A percentile compares a stretch with the other conserved stretches of the same genome.
These are phyloP conservation scores for Nephrotoma flavescens DNA, from an alignment of 2,888 invertebrate genomes.

Conservation along the genomic window DNA sequence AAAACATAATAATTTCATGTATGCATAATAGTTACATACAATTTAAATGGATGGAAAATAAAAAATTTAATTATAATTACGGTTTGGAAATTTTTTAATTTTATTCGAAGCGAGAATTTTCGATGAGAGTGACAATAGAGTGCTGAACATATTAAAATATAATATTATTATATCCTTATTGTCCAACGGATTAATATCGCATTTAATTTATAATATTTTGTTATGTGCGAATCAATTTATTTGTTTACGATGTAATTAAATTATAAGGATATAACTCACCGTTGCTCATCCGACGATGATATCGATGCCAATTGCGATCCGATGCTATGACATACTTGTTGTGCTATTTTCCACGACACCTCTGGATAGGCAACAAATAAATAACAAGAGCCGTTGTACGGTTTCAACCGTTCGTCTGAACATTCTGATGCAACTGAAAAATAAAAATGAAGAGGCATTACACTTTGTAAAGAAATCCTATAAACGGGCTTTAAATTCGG, in stretches of 20 bases:
- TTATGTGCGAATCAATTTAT: too few relatives aligned
- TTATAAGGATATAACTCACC: conserved; percentile 18
- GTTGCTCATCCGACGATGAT: conserved; percentile 50
- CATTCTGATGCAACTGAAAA: conserved; percentile 46
- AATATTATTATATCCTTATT: not conserved
- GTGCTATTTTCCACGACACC: conserved; percentile 56
- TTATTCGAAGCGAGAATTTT: too few relatives aligned
- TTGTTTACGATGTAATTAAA: too few relatives aligned
- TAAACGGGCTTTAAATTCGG: too few relatives aligned
- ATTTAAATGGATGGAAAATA: not conserved
- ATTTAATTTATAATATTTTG: not conserved
- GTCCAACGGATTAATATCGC: too few relatives aligned
- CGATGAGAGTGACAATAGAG: too few relatives aligned
- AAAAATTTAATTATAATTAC: too few relatives aligned
- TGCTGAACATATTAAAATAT: too few relatives aligned
- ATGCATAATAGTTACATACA: not conserved
- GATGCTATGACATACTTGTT: conserved; percentile 54
- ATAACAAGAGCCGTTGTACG: conserved; percentile 59
- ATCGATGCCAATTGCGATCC: conserved; percentile 57
- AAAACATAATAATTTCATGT: not conserved
- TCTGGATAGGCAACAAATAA: conserved; percentile 61
- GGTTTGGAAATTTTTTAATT: too few relatives aligned
- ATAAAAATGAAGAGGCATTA: not conserved
- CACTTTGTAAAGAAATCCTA: not conserved
- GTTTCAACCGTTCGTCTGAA: conserved; percentile 50